Percentiles rank a stretch among this genome's conserved stretches.
These are phyloP conservation scores for Marronus borbonicus DNA, from an alignment of 2,888 invertebrate species.

Conservation along the genomic window DNA sequence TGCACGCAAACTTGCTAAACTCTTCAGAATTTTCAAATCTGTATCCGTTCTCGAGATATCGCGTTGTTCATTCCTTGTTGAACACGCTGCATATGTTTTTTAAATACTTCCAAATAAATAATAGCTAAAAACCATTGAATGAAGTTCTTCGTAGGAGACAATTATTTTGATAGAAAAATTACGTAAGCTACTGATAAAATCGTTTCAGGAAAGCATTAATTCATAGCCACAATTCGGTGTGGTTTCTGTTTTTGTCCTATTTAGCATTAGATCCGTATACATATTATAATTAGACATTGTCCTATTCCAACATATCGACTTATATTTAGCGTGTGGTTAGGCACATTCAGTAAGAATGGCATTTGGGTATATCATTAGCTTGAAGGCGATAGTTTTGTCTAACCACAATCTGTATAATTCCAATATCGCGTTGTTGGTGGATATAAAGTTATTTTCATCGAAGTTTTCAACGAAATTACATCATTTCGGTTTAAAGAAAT, in stretches of 20 bases:
- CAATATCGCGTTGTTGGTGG: not conserved
- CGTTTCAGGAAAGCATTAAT: too few relatives aligned
- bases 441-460: conserved; percentile 4
- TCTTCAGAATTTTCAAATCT: too few relatives aligned
- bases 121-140: too few relatives aligned
- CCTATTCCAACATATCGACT: not conserved
- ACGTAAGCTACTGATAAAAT: not conserved
- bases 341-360: not conserved
- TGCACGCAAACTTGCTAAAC: too few relatives aligned
- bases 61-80: too few relatives aligned
- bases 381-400: not conserved
- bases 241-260: not conserved
- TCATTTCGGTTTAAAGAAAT: conserved; percentile 12
- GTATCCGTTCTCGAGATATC: too few relatives aligned
- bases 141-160: too few relatives aligned
- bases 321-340: not conserved
- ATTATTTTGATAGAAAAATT: not conserved
- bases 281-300: conserved; percentile 7
- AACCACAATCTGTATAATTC: conserved; percentile 18
- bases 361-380: not conserved
- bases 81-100: too few relatives aligned
- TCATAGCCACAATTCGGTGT: not conserved
- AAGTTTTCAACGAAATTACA: conserved; percentile 17
- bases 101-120: too few relatives aligned
- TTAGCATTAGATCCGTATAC: not conserved